These are phyloP conservation scores for Argentina silus DNA, from an alignment of 2,797 vertebrate genomes.

Conservation along the genomic window DNA sequence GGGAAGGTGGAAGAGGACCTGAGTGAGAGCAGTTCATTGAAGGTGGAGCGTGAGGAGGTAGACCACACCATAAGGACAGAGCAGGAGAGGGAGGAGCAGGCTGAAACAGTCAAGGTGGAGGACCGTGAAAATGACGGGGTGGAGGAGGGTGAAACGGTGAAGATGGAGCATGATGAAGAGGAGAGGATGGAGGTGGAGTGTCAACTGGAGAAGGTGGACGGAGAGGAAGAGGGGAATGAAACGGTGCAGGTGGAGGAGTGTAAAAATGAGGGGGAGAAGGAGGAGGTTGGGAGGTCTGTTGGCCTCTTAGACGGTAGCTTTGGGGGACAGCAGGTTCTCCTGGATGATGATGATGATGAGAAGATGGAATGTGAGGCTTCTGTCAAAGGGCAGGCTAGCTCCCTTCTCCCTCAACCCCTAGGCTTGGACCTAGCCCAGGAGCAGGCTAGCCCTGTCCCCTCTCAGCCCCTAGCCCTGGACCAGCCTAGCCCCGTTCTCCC, in stretches of 20 bases:
- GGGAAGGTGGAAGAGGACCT: conserved; percentile 70
- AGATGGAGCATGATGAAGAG: background rate
- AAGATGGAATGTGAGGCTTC: background rate
- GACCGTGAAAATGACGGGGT: background rate
- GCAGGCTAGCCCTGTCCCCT: too few relatives aligned
- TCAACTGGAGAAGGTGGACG: background rate
- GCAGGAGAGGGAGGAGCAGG: background rate
- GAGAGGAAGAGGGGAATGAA: background rate
- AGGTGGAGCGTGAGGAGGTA: background rate
- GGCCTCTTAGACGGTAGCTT: background rate
- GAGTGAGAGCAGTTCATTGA: conserved; percentile 46
- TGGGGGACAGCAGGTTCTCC: background rate
- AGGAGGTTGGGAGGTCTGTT: background rate
- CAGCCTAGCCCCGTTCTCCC: too few relatives aligned
- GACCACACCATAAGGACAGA: background rate
- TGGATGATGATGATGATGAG: background rate
- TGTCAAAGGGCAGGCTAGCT: conserved; percentile 34
- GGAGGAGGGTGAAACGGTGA: background rate
- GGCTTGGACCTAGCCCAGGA: background rate
- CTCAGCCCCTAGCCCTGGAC: too few relatives aligned
- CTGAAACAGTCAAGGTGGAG: background rate
- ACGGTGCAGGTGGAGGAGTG: background rate
- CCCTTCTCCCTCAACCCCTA: conserved; percentile 37
- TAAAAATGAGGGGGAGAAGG: background rate
- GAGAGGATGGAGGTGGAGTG: background rate